Evolutionary conservation across 2,797 vertebrate species (phyloP).

Genomic region (Xerus rutilus): DNA sequence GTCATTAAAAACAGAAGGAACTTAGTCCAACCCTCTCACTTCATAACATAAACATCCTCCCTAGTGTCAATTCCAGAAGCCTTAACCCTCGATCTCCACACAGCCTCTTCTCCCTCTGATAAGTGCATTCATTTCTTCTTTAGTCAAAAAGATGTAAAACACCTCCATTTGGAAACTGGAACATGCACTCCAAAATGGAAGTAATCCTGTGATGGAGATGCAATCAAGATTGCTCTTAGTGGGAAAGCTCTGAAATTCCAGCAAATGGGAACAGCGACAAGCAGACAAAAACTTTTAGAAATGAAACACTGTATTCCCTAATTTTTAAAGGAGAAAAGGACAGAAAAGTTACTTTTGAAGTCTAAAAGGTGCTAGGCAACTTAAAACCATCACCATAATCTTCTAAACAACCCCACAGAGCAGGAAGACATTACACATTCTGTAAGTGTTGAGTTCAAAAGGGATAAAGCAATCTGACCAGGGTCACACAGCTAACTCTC

Average conservation of each 20-base stretch:
- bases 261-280: constrained; percentile 46
- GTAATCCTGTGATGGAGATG: background rate
- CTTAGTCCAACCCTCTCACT: background rate
- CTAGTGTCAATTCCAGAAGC: background rate
- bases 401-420: background rate
- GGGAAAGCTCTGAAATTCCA: constrained; percentile 56
- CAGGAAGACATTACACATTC: background rate
- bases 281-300: background rate
- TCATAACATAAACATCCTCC: background rate
- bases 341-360: constrained; percentile 25
- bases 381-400: background rate
- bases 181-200: background rate
- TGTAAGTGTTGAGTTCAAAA: background rate
- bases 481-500: background rate
- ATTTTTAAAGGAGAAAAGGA: background rate
- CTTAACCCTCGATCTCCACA: background rate
- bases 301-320: background rate
- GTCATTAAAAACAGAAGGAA: background rate
- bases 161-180: background rate
- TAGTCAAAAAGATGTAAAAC: background rate
- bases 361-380: background rate
- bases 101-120: background rate
- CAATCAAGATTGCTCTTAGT: background rate
- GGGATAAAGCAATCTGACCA: background rate
- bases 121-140: background rate